Conservation (phyloP, 2,797 vertebrate genomes). For the Sparus aurata region DNA sequence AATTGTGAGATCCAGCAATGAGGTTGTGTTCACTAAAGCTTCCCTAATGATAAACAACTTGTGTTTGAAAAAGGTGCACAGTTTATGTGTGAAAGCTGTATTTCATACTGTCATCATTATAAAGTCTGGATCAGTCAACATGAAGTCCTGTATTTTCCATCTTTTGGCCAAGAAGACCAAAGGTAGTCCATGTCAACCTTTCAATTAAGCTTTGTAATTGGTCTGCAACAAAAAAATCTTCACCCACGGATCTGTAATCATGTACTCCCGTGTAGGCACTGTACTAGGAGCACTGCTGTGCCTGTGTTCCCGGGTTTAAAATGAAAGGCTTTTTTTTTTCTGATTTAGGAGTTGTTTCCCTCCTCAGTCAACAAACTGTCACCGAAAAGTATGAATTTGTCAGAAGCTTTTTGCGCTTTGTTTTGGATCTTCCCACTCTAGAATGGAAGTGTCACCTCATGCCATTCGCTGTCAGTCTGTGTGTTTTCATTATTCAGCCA, state of each 20-base stretch:
- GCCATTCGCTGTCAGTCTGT: constrained; percentile 83
- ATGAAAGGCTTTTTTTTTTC: constrained; percentile 61
- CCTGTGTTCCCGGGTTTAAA: constrained; percentile 61
- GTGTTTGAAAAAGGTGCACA: constrained; percentile 10
- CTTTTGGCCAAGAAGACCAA: constrained; percentile 38
- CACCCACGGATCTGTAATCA: constrained; percentile 60
- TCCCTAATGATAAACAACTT: constrained; percentile 16
- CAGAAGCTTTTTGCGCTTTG: constrained; percentile 78
- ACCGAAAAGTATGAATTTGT: constrained; percentile 79
- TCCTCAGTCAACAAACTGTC: constrained; percentile 79
- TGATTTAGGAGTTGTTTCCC: constrained; percentile 71
- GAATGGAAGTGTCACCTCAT: constrained; percentile 81
- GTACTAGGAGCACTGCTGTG: constrained; percentile 50
- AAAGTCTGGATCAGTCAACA: constrained; percentile 35
- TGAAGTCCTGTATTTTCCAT: constrained; percentile 37
- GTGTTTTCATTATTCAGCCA: constrained; percentile 83
- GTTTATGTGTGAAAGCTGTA: constrained; percentile 24
- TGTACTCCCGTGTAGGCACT: constrained; percentile 56
- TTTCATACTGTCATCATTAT: constrained; percentile 21
- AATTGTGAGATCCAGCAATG: not conserved
- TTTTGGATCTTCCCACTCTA: constrained; percentile 81
- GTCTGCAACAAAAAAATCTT: constrained; percentile 57
- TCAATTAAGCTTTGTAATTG: constrained; percentile 67
- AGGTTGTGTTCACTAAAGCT: constrained; percentile 21
- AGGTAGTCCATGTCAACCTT: constrained; percentile 46